Conservation (phyloP, 2,888 invertebrate genomes). For the Spatulosminthurus flaviceps region DNA sequence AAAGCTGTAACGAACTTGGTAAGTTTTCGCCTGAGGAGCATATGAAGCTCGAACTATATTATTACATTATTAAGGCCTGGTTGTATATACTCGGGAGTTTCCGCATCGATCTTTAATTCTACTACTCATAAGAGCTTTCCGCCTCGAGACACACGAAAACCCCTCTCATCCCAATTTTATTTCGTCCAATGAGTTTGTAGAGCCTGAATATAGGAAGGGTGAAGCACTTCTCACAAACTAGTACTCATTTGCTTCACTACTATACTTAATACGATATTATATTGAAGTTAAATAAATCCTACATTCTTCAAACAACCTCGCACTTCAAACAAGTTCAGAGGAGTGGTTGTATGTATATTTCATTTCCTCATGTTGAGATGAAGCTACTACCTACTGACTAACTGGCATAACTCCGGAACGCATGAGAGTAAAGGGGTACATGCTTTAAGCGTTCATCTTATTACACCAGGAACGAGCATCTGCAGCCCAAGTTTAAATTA, state of each 20-base stretch:
- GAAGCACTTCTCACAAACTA: not conserved
- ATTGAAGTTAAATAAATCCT: not conserved
- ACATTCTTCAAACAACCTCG: conserved; percentile 18
- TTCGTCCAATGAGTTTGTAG: conserved; percentile 10
- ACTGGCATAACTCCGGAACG: no score
- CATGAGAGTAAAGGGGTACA: no score
- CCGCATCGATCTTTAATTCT: conserved; percentile 26
- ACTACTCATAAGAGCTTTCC: conserved; percentile 7
- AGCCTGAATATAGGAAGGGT: conserved; percentile 9
- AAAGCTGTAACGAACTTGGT: not conserved
- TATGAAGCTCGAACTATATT: conserved; percentile 7
- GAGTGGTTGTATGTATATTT: not conserved
- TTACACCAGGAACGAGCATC: conserved; percentile 22
- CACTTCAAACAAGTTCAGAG: conserved; percentile 1
- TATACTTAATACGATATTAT: conserved; percentile 13
- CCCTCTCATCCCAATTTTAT: conserved; percentile 31
- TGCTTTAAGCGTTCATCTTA: not conserved
- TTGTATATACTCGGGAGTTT: not conserved
- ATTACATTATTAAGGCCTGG: conserved; percentile 4
- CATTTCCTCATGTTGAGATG: not conserved
- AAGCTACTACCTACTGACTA: no score
- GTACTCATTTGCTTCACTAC: not conserved
- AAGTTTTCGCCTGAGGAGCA: not conserved
- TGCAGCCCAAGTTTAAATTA: conserved; percentile 35
- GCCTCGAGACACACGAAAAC: conserved; percentile 25